phyloP scores from a whole-genome alignment of 2,888 invertebrate genomes.

The Venustoraphidia nigricollis region DNA sequence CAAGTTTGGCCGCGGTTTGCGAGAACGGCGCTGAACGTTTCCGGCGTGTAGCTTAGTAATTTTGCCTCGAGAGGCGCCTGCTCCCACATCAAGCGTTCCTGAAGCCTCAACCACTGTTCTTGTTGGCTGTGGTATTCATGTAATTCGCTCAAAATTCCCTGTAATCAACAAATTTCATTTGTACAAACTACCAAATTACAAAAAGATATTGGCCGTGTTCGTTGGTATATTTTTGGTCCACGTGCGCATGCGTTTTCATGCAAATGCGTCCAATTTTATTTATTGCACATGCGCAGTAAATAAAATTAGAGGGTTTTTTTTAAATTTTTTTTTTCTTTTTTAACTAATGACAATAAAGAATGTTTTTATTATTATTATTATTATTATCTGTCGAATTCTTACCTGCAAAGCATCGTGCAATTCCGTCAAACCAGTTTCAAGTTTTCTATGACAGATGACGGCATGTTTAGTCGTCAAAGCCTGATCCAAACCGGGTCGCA shows the following conservation, averaged over 20 bases:
- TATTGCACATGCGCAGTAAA: too few relatives aligned
- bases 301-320: too few relatives aligned
- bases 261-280: too few relatives aligned
- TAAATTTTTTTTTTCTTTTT: too few relatives aligned
- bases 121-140: conserved; percentile 46
- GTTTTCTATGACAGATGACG: conserved; percentile 48
- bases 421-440: conserved; percentile 42
- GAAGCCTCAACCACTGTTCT: conserved; percentile 40
- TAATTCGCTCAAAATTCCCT: conserved; percentile 42
- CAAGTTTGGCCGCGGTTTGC: conserved; percentile 25
- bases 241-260: too few relatives aligned
- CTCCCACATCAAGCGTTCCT: conserved; percentile 38
- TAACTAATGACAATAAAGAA: too few relatives aligned
- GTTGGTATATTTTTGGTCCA: too few relatives aligned
- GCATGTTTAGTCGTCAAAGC: conserved; percentile 46
- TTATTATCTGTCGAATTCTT: too few relatives aligned
- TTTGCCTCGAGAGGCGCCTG: conserved; percentile 31
- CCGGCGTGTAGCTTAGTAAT: conserved; percentile 21
- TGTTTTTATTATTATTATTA: too few relatives aligned
- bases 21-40: conserved; percentile 19
- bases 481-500: conserved; percentile 44
- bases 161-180: conserved; percentile 26
- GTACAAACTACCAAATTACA: conserved; percentile 22
- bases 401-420: conserved; percentile 45
- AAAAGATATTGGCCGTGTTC: conserved; percentile 3